A percentile compares a stretch with the other conserved stretches of the same genome.
Evolutionary conservation across 2,888 invertebrate species (phyloP).

Genomic region (Arenicola marina): DNA sequence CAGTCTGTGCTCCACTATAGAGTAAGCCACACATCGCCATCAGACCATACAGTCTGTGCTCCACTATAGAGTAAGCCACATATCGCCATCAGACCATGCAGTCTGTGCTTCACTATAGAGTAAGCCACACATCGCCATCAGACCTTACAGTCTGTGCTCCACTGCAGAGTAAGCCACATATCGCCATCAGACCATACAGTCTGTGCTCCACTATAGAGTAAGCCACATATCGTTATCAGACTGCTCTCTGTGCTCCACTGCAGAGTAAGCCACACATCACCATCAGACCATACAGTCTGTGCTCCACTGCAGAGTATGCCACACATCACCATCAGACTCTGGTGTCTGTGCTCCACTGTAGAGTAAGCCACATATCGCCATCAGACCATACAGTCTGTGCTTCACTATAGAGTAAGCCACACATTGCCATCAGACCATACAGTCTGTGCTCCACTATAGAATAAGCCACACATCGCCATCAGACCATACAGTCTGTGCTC

Average conservation of each 20-base stretch:
- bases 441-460: slow-evolving; percentile 23
- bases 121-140: slow-evolving; percentile 20
- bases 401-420: slow-evolving; percentile 26
- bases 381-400: slow-evolving; percentile 24
- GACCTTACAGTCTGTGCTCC: slow-evolving; percentile 24
- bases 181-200: slow-evolving; percentile 22
- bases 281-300: slow-evolving; percentile 22
- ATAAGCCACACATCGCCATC: slow-evolving; percentile 22
- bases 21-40: slow-evolving; percentile 23
- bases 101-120: slow-evolving; percentile 25
- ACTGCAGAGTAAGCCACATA: slow-evolving; percentile 24
- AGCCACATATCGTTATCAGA: slow-evolving; percentile 16
- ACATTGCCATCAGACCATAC: slow-evolving; percentile 22
- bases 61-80: slow-evolving; percentile 25
- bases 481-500: slow-evolving; percentile 24
- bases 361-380: slow-evolving; percentile 23
- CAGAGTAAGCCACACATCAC: slow-evolving; percentile 25
- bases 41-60: slow-evolving; percentile 24
- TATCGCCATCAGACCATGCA: slow-evolving; percentile 21
- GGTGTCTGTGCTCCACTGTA: slow-evolving; percentile 21
- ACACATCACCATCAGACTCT: slow-evolving; percentile 19
- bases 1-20: slow-evolving; percentile 22
- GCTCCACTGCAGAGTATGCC: slow-evolving; percentile 26
- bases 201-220: slow-evolving; percentile 27
- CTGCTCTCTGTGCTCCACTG: slow-evolving; percentile 22